These are phyloP conservation scores for Eupeodes corollae DNA, from an alignment of 1,140 invertebrate genomes.

Conservation along the genomic window DNA sequence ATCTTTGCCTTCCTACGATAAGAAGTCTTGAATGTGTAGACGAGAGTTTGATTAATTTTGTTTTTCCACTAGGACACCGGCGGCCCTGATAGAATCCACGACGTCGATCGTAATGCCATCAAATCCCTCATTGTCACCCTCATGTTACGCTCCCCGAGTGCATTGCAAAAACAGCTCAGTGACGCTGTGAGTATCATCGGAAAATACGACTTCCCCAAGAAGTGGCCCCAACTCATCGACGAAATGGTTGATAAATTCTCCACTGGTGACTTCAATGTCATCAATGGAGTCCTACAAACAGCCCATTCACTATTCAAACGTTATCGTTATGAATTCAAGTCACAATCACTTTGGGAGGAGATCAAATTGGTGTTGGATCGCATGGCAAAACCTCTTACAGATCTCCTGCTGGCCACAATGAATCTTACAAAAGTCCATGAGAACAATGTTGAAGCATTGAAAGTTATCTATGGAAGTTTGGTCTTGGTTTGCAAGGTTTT, in stretches of 20 bases:
- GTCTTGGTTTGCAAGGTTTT: conserved; percentile 91
- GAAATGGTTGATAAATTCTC: conserved; percentile 89
- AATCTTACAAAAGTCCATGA: conserved; percentile 66
- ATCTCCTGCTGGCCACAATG: conserved; percentile 82
- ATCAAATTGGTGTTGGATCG: conserved; percentile 93
- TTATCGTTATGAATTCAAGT: conserved; percentile 93
- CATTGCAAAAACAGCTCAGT: conserved; percentile 87
- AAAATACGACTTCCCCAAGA: conserved; percentile 83
- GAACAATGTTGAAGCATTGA: conserved; percentile 66
- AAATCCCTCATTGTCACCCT: conserved; percentile 81
- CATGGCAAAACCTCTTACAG: conserved; percentile 86
- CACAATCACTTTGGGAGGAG: conserved; percentile 86
- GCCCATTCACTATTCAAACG: conserved; percentile 93
- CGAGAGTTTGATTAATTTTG: background rate
- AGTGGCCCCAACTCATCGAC: conserved; percentile 82
- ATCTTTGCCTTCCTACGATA: no score
- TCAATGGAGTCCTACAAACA: conserved; percentile 89
- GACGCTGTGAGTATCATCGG: conserved; percentile 94
- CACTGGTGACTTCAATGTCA: conserved; percentile 85
- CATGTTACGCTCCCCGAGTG: conserved; percentile 83
- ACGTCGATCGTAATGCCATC: conserved; percentile 63
- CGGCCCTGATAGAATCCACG: conserved; percentile 65
- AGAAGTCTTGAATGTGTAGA: background rate
- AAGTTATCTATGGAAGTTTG: conserved; percentile 82
- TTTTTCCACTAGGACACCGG: conserved; percentile 59